Percentiles rank a stretch among this genome's conserved stretches.
These are phyloP conservation scores for Palloptera scutellata DNA, from an alignment of 2,888 invertebrate genomes.

Conservation along the genomic window DNA sequence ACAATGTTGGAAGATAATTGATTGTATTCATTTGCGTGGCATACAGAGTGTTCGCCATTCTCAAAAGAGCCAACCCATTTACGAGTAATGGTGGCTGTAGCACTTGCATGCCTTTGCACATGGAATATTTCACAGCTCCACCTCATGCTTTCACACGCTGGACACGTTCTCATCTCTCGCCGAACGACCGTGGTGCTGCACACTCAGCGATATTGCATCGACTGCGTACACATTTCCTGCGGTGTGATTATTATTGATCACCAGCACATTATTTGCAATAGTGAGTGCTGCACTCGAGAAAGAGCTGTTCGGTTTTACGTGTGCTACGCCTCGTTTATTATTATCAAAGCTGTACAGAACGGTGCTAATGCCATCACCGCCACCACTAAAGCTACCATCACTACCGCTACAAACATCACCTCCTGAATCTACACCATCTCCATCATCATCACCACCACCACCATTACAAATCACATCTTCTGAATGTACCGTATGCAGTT, in stretches of 20 bases:
- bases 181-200: not conserved
- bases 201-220: not conserved
- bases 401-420: conserved; percentile 7
- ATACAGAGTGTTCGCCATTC: too few relatives aligned
- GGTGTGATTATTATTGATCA: too few relatives aligned
- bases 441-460: conserved; percentile 19
- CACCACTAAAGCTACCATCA: not conserved
- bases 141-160: conserved; percentile 48
- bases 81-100: too few relatives aligned
- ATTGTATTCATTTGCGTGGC: too few relatives aligned
- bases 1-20: too few relatives aligned
- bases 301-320: conserved; percentile 12
- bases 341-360: conserved; percentile 51
- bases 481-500: not conserved
- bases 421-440: conserved; percentile 16
- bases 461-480: conserved; percentile 20
- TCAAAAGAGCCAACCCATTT: too few relatives aligned
- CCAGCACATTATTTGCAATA: too few relatives aligned
- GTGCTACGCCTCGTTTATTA: conserved; percentile 44
- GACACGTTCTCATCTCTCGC: conserved; percentile 46
- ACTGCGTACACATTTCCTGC: too few relatives aligned
- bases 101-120: too few relatives aligned
- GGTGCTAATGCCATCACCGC: conserved; percentile 31
- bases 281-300: not conserved
- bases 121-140: not conserved